Base-by-base conservation (phyloP, 2,888 invertebrate species). In the Drosophila anomelani region DNA sequence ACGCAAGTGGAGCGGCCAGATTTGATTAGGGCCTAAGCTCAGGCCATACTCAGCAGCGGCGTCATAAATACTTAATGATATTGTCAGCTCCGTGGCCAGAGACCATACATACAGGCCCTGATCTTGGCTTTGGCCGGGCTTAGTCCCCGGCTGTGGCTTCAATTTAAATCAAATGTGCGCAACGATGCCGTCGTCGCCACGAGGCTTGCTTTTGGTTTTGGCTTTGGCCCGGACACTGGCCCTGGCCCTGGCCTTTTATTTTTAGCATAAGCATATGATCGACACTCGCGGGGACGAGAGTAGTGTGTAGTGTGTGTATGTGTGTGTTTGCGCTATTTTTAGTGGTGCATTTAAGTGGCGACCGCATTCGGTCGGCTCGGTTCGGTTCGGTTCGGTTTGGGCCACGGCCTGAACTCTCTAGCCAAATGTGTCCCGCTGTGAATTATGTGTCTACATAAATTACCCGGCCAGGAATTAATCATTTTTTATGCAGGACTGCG, bases 391-490 rank as follows among this genome's bases (percentile, higher is more conserved):
- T 46, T 47, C 47, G 47, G 47, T 53, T 53, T 10, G 39, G 71
- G 70, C 39, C 67, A 20, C 6, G 71, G 80, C 69, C 88, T 85
- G 89, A 85, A 90, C 90, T 88, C 86, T 88, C 81, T 89, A 54
- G 85, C 85, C 76, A 78, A 83, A 83, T 84, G 81, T 85, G 79
- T 87, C 88, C 88, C 77, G 81, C 85, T 89, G 91, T 87, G 91
- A 89, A 89, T 88, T 85, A 89, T 90, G 90, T 89, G 90, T 85
- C 90, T 89, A 89, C 90, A 88, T 88, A 88, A 90, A 90, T 89
- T 90, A 90, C 88, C 88, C 78, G 78, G 72, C 79, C 83, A 83
- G 89, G 89, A 89, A 89, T 89, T 89, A 90, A 90, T 89, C 90
- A 89, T 90, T 90, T 90, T 85, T 89, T 84, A 77, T 90, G 88